Evolutionary conservation across 1,140 invertebrate species (phyloP).

Genomic region (Marisa cornuarietis): DNA sequence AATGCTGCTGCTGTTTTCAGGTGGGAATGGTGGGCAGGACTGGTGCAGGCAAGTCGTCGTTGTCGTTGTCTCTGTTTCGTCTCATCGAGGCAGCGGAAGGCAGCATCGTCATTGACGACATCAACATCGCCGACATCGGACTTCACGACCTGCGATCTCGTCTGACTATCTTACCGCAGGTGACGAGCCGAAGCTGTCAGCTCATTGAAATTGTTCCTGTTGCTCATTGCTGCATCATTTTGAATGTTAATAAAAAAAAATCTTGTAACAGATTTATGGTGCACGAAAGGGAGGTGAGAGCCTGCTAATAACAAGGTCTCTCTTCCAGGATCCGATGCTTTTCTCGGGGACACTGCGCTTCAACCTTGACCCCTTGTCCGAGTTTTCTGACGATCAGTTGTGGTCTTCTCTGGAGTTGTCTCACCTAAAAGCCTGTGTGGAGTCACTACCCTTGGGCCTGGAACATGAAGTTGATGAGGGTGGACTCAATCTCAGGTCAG

Average conservation of each 20-base stretch:
- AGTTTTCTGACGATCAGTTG: constrained; percentile 74
- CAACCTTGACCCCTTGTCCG: constrained; percentile 86
- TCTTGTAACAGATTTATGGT: neutral
- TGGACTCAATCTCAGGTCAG: constrained; percentile 66
- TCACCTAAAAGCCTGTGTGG: constrained; percentile 62
- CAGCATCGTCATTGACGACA: constrained; percentile 16
- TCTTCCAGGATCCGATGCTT: constrained; percentile 75
- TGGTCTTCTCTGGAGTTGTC: constrained; percentile 82
- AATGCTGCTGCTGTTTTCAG: neutral
- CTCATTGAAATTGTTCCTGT: too few relatives aligned
- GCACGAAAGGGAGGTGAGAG: too few relatives aligned
- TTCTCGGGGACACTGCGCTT: constrained; percentile 83
- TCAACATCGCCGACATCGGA: constrained; percentile 13
- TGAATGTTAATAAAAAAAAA: too few relatives aligned
- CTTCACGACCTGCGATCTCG: constrained; percentile 14
- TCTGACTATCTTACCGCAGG: constrained; percentile 22
- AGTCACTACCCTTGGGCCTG: constrained; percentile 48
- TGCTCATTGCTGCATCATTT: too few relatives aligned
- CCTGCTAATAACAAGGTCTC: neutral
- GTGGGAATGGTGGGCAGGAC: constrained; percentile 23
- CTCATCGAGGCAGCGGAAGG: constrained; percentile 18
- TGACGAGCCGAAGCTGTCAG: too few relatives aligned
- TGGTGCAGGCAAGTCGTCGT: constrained; percentile 21
- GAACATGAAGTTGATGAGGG: constrained; percentile 63
- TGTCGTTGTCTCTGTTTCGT: constrained; percentile 23